Conservation (phyloP, 2,888 invertebrate genomes). For the Drosophila meridionalis region DNA sequence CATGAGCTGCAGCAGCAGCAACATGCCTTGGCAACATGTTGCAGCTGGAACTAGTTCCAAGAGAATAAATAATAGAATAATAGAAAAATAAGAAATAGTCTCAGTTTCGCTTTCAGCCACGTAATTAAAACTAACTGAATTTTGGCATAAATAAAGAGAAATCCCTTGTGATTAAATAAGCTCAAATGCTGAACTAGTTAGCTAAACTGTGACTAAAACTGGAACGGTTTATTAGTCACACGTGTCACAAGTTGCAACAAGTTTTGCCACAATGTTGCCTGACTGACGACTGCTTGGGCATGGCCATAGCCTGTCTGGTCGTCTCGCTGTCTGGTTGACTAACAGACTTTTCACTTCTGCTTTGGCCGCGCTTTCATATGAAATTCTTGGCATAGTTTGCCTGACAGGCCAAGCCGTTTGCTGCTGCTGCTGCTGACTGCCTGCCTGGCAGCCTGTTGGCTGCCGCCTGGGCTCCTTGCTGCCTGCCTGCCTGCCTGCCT, state of each 20-base stretch:
- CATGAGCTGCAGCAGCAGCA: slow-evolving; percentile 27
- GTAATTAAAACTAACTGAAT: background rate
- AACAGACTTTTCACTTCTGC: slow-evolving; percentile 63
- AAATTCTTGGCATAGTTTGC: slow-evolving; percentile 75
- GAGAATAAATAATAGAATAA: background rate
- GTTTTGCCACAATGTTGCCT: slow-evolving; percentile 41
- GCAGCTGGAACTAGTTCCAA: slow-evolving; percentile 21
- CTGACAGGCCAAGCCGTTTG: slow-evolving; percentile 61
- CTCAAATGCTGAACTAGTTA: slow-evolving; percentile 28
- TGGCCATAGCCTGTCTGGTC: background rate
- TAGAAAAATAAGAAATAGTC: background rate
- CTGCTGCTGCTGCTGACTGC: slow-evolving; percentile 9
- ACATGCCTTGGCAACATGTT: slow-evolving; percentile 62
- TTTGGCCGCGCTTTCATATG: slow-evolving; percentile 54
- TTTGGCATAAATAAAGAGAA: slow-evolving; percentile 5
- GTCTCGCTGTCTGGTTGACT: slow-evolving; percentile 36
- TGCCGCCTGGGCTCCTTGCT: slow-evolving; percentile 33
- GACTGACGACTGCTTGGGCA: slow-evolving; percentile 7
- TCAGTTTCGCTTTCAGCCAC: slow-evolving; percentile 3
- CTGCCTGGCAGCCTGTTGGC: slow-evolving; percentile 29
- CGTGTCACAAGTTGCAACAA: slow-evolving; percentile 57
- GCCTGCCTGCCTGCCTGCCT: slow-evolving; percentile 37
- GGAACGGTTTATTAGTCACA: slow-evolving; percentile 57
- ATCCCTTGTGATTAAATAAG: slow-evolving; percentile 5
- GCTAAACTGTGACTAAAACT: slow-evolving; percentile 25